Base-by-base conservation (phyloP, 2,888 invertebrate genomes). In the Argynnis bischoffii region DNA sequence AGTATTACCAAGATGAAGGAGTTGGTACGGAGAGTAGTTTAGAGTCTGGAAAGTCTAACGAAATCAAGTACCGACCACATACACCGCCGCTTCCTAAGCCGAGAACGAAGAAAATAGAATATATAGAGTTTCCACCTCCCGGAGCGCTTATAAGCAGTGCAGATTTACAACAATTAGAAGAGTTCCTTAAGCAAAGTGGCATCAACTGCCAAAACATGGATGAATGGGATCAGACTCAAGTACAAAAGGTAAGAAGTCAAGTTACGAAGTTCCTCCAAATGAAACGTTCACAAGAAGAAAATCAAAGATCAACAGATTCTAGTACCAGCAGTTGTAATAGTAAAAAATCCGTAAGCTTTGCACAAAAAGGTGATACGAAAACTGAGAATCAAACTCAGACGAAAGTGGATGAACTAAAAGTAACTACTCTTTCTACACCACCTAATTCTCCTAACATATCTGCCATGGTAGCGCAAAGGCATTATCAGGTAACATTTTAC, bases 271-370 rank as follows among this genome's bases (percentile, higher is more conserved):
- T 96, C 81, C 90, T 96, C 70, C 93, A 95, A 76, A 92, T 95
- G 83, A 95, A 95, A 83, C 94, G 95, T 84, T 95, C 95, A 78
- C 95, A 95, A 78, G 95, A 95, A 77, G 94, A 94, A 77, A 91
- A 89, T 81, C 90, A 93, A 72, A 94, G 93, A 81, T 94, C 94
- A 75, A 89, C 93, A 74, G 94, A 94, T 76, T 93, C 94, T 81
- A 93, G 92, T 73, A 93, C 93, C 68, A 94, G 93, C 79, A 93
- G 93, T 81, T 93, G 93, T 78, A 94, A 93, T 77, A 94, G 94
- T 78, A 95, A 95, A 84, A 96, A 96, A 85, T 95, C 95, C 74
- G 96, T 96, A 72, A 96, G 96, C 86, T 96, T 96, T 86, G 96
- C 96, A 60, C 94, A 94, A 83, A 95, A 94, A 83, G 83, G 89